Base-by-base conservation (phyloP, 1,140 invertebrate species). In the Aphelenchoides besseyi region DNA sequence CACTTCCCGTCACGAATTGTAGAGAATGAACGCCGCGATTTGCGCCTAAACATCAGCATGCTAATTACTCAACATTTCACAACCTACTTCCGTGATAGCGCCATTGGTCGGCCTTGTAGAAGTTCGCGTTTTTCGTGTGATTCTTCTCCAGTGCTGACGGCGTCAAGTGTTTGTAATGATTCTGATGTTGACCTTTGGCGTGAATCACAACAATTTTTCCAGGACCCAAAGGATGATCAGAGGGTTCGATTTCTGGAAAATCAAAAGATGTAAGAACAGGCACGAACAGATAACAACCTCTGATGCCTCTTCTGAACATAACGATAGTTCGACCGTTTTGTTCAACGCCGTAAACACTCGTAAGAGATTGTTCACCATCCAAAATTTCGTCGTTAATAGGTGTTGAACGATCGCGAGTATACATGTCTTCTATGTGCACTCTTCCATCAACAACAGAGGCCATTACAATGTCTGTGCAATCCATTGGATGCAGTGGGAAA, bases 351-450 rank as follows among this genome's bases (percentile, higher is more conserved):
- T 81, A 78, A 18, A 70, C 76, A 3, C 73, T 67, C 12, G 74
- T 70, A 2, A 78, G 9, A 8, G 78, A 80, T 30, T 80, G 68
- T 61, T 78, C 76, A 3, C 76, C 76, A 29, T 78, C 76, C 2
- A 78, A 48, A n/a, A 69, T 66, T 12, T 59, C 41, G 59, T 78
- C 76, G 16, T 36, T 26, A 12, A 78, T 33, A 16, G 76, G 76
- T 29, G 73, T 81, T 2, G 79, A 81, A 26, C 79, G 54, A 36
- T 78, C 76, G 2, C 76, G 59, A 18, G 78, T 79, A 52, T 78
- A 78, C 79, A 78, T 78, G 36, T 78, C 76, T 41, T 63, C 69
- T 29, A 80, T 77, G 59, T 78, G 76, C 2, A 80, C 23, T 41
- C 52, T 72, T n/a, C 69, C 74, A 48, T 76, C 69, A 3, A 66